Evolutionary conservation across 1,140 invertebrate genomes (phyloP).

Genomic region (Bombus ignitus): DNA sequence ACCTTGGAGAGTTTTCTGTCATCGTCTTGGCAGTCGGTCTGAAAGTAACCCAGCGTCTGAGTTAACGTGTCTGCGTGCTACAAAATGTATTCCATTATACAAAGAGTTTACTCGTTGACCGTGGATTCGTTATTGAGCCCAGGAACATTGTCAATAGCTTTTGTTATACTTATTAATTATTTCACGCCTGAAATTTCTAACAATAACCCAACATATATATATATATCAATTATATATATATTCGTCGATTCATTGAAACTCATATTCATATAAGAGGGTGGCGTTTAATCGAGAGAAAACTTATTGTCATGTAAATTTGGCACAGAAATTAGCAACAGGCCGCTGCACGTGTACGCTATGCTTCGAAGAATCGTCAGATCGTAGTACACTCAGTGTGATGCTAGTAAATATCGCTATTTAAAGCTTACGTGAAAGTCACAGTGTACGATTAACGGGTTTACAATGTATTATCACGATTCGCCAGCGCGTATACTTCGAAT

Average conservation of each 20-base stretch:
- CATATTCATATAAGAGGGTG: background rate
- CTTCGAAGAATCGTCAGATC: conserved; percentile 13
- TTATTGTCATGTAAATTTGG: conserved; percentile 76
- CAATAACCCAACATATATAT: too few relatives aligned
- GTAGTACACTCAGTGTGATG: background rate
- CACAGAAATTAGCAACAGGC: conserved; percentile 61
- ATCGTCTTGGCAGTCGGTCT: too few relatives aligned
- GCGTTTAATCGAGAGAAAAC: conserved; percentile 28
- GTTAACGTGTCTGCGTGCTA: too few relatives aligned
- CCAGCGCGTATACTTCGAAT: background rate
- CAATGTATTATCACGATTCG: background rate
- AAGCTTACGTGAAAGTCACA: background rate
- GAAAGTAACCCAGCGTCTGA: too few relatives aligned
- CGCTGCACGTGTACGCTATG: conserved; percentile 5
- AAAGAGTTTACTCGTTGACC: too few relatives aligned
- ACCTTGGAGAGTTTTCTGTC: too few relatives aligned
- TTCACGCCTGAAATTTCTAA: too few relatives aligned
- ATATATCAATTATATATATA: too few relatives aligned
- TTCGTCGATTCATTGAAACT: background rate
- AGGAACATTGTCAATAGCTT: too few relatives aligned
- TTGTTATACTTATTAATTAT: too few relatives aligned
- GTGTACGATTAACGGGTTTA: background rate
- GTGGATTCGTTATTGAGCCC: too few relatives aligned
- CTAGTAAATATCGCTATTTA: background rate
- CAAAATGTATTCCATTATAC: too few relatives aligned